These are phyloP conservation scores for Hepsetus odoe DNA, from an alignment of 2,113 vertebrate genomes.

Conservation along the genomic window DNA sequence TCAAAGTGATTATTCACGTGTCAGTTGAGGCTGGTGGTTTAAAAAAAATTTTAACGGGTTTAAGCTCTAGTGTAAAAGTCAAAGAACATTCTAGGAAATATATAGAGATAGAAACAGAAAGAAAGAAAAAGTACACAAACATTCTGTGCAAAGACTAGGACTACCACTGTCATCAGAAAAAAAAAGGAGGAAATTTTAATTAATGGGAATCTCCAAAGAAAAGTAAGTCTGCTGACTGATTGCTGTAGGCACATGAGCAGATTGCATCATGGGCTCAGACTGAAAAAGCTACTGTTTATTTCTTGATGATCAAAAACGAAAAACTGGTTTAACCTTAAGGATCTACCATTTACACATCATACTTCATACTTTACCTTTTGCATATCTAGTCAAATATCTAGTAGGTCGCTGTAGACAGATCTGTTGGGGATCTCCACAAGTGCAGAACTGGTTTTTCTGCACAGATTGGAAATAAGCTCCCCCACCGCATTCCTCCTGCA, in stretches of 20 bases:
- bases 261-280: conserved; percentile 32
- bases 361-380: background rate
- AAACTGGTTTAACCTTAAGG: background rate
- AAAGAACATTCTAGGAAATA: background rate
- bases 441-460: background rate
- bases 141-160: background rate
- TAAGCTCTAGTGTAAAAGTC: background rate
- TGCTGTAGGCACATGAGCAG: background rate
- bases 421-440: background rate
- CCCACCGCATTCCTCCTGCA: background rate
- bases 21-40: background rate
- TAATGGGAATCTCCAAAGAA: conserved; percentile 38
- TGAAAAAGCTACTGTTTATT: conserved; percentile 9
- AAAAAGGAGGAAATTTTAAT: background rate
- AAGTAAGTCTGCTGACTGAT: background rate
- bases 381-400: background rate
- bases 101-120: background rate
- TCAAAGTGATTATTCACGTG: background rate
- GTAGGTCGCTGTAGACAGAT: background rate
- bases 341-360: background rate
- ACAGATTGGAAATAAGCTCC: background rate
- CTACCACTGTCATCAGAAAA: background rate
- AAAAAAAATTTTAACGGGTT: no score
- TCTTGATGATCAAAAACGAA: background rate
- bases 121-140: conserved; percentile 19